These are phyloP conservation scores for Eubasilissa regina DNA, from an alignment of 1,140 invertebrate genomes.

Conservation along the genomic window DNA sequence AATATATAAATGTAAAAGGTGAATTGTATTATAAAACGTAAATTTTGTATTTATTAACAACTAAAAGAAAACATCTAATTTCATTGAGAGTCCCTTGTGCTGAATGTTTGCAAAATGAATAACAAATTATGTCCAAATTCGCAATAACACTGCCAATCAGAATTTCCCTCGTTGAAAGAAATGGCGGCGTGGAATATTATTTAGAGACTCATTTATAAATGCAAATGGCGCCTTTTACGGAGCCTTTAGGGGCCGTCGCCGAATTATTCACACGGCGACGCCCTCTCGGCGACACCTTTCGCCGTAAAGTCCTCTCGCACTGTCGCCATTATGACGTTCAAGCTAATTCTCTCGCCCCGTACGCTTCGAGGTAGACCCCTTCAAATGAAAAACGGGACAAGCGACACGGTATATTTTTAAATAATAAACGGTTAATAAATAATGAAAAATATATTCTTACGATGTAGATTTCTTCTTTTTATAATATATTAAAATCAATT, in stretches of 20 bases:
- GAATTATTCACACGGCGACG: conserved; percentile 29
- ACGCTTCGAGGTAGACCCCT: conserved; percentile 37
- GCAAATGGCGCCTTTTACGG: conserved; percentile 57
- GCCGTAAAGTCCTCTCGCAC: conserved; percentile 8
- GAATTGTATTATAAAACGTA: too few species aligned
- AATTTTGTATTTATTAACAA: too few species aligned
- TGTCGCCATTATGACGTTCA: conserved; percentile 37
- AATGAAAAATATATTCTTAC: too few species aligned
- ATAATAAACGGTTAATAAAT: too few species aligned
- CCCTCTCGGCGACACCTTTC: conserved; percentile 17
- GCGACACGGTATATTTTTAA: too few species aligned
- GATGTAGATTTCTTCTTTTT: too few species aligned
- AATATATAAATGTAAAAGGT: too few species aligned
- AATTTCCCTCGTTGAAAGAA: conserved; percentile 24
- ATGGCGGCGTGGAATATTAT: conserved; percentile 50
- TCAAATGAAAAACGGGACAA: neutral
- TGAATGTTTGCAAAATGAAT: too few species aligned
- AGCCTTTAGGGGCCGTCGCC: conserved; percentile 46
- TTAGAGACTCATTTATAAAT: conserved; percentile 58
- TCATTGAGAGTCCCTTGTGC: too few species aligned
- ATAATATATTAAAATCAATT: too few species aligned
- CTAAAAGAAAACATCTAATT: too few species aligned
- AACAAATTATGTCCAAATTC: neutral
- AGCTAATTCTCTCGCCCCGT: conserved; percentile 46
- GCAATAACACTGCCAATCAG: neutral